A percentile compares a stretch with the other conserved stretches of the same genome.
These are phyloP conservation scores for Ptychadena robeensis DNA, from an alignment of 2,797 vertebrate species.

Conservation along the genomic window DNA sequence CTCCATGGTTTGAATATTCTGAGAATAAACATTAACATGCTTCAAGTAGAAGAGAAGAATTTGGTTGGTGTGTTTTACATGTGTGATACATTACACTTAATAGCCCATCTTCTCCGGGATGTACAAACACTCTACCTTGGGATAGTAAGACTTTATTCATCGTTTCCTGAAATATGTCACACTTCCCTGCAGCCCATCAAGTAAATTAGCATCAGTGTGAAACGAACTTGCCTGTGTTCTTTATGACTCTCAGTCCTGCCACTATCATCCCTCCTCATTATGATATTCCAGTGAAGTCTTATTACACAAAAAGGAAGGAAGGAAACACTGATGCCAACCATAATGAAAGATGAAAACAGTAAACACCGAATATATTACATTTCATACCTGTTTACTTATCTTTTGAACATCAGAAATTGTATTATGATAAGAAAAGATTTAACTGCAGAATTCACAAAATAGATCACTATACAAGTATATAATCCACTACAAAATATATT, in stretches of 20 bases:
- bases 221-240: constrained; percentile 30
- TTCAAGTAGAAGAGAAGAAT: not conserved
- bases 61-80: not conserved
- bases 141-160: constrained; percentile 28
- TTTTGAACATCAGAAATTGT: not conserved
- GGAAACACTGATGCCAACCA: not conserved
- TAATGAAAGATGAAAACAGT: not conserved
- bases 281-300: not conserved
- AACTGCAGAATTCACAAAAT: not conserved
- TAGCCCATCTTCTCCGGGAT: constrained; percentile 24
- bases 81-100: constrained; percentile 28
- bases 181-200: not conserved
- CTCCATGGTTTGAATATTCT: not conserved
- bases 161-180: constrained; percentile 9
- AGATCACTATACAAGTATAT: not conserved
- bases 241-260: constrained; percentile 19
- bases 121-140: constrained; percentile 12
- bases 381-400: not conserved
- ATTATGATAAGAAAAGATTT: not conserved
- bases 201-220: constrained; percentile 21
- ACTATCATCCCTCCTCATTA: not conserved
- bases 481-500: not conserved
- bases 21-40: not conserved
- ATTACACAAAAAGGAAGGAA: not conserved
- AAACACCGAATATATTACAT: not conserved